Evolutionary conservation across 2,113 vertebrate species (phyloP).

Genomic region (Gymnorhina tibicen): DNA sequence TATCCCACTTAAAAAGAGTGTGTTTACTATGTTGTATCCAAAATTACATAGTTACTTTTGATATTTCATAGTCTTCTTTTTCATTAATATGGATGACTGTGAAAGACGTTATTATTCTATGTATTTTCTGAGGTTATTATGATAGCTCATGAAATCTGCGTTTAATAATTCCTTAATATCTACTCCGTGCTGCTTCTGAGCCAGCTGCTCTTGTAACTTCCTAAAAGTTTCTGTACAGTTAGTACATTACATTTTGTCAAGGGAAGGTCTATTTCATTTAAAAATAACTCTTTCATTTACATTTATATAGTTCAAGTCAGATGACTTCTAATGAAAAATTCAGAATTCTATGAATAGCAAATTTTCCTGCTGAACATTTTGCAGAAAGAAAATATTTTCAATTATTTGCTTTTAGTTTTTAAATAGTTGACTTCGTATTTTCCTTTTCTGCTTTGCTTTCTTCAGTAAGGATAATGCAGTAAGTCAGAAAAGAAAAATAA

Average conservation of each 20-base stretch:
- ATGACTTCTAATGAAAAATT: neutral
- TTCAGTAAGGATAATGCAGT: neutral
- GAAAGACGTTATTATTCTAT: neutral
- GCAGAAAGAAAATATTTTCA: neutral
- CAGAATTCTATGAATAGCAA: neutral
- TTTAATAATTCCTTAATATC: neutral
- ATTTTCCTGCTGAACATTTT: neutral
- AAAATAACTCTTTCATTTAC: conserved; percentile 15
- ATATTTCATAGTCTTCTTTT: neutral
- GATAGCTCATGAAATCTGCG: neutral
- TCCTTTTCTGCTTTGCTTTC: neutral
- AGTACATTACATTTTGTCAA: neutral
- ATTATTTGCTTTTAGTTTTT: neutral
- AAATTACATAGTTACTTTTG: neutral
- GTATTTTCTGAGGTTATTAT: neutral
- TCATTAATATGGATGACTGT: neutral
- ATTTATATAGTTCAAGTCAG: conserved; percentile 8
- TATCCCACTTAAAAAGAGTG: neutral
- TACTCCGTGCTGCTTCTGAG: neutral
- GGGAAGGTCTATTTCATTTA: neutral
- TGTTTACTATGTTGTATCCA: neutral
- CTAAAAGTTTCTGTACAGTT: neutral
- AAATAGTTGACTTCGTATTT: neutral
- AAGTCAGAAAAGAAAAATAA: neutral
- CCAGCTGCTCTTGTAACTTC: neutral